Percentiles rank a stretch among this genome's conserved stretches.
Evolutionary conservation across 2,888 invertebrate species (phyloP).

Genomic region (Brassicogethes aeneus): DNA sequence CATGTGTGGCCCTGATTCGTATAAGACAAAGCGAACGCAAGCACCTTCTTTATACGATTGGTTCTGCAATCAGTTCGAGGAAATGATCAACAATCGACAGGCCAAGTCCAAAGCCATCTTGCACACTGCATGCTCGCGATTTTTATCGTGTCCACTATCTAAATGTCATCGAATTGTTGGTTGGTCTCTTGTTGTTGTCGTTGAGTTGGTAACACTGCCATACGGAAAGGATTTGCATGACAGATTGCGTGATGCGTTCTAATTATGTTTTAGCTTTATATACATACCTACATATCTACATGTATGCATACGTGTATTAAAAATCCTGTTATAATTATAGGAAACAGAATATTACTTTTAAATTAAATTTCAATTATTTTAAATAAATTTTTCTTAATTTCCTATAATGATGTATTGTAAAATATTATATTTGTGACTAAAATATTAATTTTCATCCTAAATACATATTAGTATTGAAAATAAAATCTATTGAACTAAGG

Average conservation of each 20-base stretch:
- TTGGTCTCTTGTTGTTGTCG: background rate
- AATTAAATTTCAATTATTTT: too few species aligned
- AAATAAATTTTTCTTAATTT: too few species aligned
- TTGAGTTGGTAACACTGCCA: background rate
- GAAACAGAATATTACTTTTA: too few species aligned
- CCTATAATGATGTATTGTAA: too few species aligned
- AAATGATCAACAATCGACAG: slow-evolving; percentile 31
- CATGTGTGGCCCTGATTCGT: slow-evolving; percentile 33
- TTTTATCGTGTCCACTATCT: background rate
- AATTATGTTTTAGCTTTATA: background rate
- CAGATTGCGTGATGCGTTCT: background rate
- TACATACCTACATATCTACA: background rate
- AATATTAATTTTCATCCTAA: too few species aligned
- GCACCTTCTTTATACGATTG: slow-evolving; percentile 25
- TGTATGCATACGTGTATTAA: too few species aligned
- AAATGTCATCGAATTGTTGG: background rate
- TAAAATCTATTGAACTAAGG: too few species aligned
- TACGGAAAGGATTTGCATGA: background rate
- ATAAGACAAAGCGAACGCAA: slow-evolving; percentile 25
- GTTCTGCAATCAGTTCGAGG: slow-evolving; percentile 29
- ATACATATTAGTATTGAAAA: too few species aligned
- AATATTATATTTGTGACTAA: too few species aligned
- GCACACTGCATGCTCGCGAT: slow-evolving; percentile 1
- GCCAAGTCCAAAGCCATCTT: slow-evolving; percentile 10
- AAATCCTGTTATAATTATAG: too few species aligned